A percentile compares a stretch with the other conserved stretches of the same genome.
These are phyloP conservation scores for Athalia cordata DNA, from an alignment of 2,888 invertebrate genomes.

Conservation along the genomic window DNA sequence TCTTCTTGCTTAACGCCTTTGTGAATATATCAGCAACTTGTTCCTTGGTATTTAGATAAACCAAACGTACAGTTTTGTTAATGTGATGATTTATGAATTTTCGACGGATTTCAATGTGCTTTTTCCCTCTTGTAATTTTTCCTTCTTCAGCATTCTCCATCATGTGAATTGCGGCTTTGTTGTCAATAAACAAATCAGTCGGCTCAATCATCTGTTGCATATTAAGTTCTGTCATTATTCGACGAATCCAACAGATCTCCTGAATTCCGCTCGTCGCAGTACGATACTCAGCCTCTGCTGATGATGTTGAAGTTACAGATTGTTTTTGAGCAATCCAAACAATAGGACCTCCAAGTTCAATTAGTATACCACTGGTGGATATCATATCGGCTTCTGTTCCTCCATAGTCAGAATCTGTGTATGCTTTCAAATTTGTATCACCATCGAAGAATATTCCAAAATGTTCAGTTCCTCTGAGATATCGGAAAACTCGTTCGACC, in stretches of 20 bases:
- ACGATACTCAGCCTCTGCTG: constrained; percentile 63
- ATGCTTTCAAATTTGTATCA: constrained; percentile 48
- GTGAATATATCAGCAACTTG: constrained; percentile 60
- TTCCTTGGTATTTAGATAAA: constrained; percentile 56
- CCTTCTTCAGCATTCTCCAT: constrained; percentile 58
- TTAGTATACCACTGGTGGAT: constrained; percentile 50
- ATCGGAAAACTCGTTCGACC: constrained; percentile 47
- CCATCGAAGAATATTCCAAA: constrained; percentile 46
- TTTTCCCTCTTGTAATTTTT: constrained; percentile 61
- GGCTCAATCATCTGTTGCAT: constrained; percentile 52
- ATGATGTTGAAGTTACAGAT: constrained; percentile 53
- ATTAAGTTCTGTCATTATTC: constrained; percentile 54
- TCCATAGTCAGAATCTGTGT: constrained; percentile 54
- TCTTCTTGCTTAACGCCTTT: constrained; percentile 52
- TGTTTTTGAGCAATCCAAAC: constrained; percentile 58
- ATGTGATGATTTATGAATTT: constrained; percentile 61
- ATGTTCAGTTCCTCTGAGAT: constrained; percentile 45
- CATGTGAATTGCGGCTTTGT: constrained; percentile 61
- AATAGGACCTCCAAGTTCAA: constrained; percentile 42
- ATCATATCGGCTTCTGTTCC: constrained; percentile 49
- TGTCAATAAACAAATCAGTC: constrained; percentile 57
- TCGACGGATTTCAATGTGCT: constrained; percentile 60
- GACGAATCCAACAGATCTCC: constrained; percentile 60
- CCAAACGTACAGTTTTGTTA: constrained; percentile 54
- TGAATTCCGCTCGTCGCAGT: constrained; percentile 59